Evolutionary conservation across 1,140 invertebrate species (phyloP), one percentile per base, ranked within the genome.

Genomic region (Cylas formicarius): DNA sequence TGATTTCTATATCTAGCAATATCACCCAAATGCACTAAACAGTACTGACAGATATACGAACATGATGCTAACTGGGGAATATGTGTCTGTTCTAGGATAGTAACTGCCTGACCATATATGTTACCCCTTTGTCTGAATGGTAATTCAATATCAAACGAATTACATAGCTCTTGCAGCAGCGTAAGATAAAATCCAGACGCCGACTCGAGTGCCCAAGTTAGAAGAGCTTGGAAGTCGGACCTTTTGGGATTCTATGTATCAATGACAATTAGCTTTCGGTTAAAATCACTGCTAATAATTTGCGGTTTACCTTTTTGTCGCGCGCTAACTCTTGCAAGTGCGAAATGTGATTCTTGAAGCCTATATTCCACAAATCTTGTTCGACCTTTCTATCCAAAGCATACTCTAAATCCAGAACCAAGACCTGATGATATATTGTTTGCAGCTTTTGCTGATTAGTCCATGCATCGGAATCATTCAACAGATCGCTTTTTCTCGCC

Each of bases 371-470:
- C 47, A 91, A 67, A 57, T 90, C 86, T 61, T 89, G 86, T 65
- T 91, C 88, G 14, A 90, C 84, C 70, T 90, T 90, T 59, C 84
- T 83, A 65, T 90, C 84, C 53, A 90, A 67, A n/a, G 86, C 86
- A 75, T 86, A 88, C 60, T 90, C 86, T 48, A 90, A 68, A 64
- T 90, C 86, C 33, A 82, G 67, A 26, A 88, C 73, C 21, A 91
- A 67, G 14, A 90, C 75, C 65, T 85, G 81, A 62, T 88, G 84
- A 66, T 87, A 90, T 36, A 88, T 77, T 57, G 77, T 78, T 63
- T 82, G 83, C 24, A 88, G 63, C 55, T 76, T 72, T 29, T 76
- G 72, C 50, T 82, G 80, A 52, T 74, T 75, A 58, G 61, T 73
- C 72, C 71, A 75, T 55, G 67, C 75, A 63, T 72, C 77, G 62